phyloP scores from a whole-genome alignment of 2,888 invertebrate genomes.

The Drosophila limbata region DNA sequence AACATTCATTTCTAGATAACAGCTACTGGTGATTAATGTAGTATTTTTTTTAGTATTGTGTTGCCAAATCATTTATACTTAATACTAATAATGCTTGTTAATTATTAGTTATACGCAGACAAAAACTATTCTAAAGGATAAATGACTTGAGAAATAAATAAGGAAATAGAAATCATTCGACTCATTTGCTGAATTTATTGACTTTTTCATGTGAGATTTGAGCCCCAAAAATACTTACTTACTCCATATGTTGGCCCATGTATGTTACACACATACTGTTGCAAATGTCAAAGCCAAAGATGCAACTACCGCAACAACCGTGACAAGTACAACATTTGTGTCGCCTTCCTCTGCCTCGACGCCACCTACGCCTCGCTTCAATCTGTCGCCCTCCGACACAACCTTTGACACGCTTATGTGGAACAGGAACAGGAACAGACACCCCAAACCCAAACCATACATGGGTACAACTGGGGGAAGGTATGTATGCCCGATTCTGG shows the following conservation, averaged over 20 bases:
- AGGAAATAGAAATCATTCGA: slow-evolving; percentile 35
- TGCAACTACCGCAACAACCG: slow-evolving; percentile 80
- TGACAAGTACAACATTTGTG: slow-evolving; percentile 82
- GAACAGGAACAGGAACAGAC: slow-evolving; percentile 63
- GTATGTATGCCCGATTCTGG: slow-evolving; percentile 25
- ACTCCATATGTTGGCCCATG: neutral
- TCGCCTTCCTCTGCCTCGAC: slow-evolving; percentile 60
- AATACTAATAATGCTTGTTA: slow-evolving; percentile 36
- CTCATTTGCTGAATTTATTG: slow-evolving; percentile 62
- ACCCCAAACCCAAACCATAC: slow-evolving; percentile 8
- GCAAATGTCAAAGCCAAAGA: slow-evolving; percentile 59
- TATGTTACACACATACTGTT: slow-evolving; percentile 7
- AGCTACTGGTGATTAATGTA: slow-evolving; percentile 30
- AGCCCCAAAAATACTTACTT: slow-evolving; percentile 18
- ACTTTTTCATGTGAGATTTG: slow-evolving; percentile 38
- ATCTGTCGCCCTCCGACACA: slow-evolving; percentile 77
- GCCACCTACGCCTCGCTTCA: slow-evolving; percentile 46
- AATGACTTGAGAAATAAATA: slow-evolving; percentile 61
- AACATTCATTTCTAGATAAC: neutral
- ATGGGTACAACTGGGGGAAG: neutral
- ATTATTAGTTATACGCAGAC: slow-evolving; percentile 24
- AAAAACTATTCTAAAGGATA: slow-evolving; percentile 48
- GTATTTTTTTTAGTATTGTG: slow-evolving; percentile 6
- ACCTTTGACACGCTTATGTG: slow-evolving; percentile 83
- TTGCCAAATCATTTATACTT: slow-evolving; percentile 8